phyloP scores from a whole-genome alignment of 2,113 vertebrate species.

The Mugil cephalus region DNA sequence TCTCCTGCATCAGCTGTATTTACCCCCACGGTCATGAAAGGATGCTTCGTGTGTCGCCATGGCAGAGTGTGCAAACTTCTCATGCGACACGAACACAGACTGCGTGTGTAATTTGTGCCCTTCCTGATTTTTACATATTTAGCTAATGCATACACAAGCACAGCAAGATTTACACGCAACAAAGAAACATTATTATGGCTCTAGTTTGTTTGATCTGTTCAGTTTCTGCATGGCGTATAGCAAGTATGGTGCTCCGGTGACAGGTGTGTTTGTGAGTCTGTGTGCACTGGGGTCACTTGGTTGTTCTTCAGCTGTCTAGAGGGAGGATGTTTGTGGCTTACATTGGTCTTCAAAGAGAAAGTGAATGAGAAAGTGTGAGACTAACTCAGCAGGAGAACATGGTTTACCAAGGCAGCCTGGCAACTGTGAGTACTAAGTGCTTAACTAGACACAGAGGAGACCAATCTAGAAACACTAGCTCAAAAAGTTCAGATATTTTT shows the following conservation, averaged over 20 bases:
- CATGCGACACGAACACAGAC: conserved; percentile 1
- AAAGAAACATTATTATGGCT: no score
- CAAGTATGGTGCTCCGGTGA: conserved; percentile 9
- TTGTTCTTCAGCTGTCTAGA: conserved; percentile 15
- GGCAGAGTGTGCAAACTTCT: conserved; percentile 39
- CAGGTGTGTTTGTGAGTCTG: conserved; percentile 38
- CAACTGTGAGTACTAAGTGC: conserved; percentile 34
- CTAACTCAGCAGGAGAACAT: conserved; percentile 8
- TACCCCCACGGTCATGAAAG: conserved; percentile 31
- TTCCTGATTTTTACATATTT: neutral
- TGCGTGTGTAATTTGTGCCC: neutral
- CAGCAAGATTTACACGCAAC: neutral
- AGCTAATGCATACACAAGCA: neutral
- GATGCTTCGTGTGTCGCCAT: conserved; percentile 53
- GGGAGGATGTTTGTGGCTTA: conserved; percentile 25
- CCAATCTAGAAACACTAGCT: neutral
- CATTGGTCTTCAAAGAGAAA: conserved; percentile 24
- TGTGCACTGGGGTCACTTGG: conserved; percentile 27
- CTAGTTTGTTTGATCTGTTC: neutral
- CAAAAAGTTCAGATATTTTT: neutral
- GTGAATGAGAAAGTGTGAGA: conserved; percentile 19
- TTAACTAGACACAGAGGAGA: neutral
- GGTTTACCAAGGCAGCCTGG: conserved; percentile 18
- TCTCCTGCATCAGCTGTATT: conserved; percentile 66
- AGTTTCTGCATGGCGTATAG: neutral